Conservation (phyloP, 2,113 vertebrate species). For the Anguilla japonica region DNA sequence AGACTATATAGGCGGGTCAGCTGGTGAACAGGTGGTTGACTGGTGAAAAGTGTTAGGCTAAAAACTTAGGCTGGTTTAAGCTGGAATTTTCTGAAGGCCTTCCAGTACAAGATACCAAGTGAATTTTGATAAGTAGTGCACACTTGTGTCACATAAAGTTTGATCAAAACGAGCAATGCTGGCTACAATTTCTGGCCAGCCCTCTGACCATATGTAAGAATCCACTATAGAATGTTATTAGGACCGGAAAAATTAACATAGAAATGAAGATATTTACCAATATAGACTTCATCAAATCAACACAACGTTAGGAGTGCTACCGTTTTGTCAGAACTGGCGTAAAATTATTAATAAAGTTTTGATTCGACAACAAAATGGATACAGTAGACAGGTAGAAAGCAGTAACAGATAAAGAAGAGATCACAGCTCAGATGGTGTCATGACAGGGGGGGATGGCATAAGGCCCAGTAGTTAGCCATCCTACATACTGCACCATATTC, state of each 20-base stretch:
- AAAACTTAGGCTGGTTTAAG: no score
- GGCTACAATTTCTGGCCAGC: not conserved
- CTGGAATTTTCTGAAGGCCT: no score
- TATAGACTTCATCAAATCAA: not conserved
- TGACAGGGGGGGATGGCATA: no score
- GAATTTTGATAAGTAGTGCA: not conserved
- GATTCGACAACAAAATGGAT: no score
- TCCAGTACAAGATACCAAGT: not conserved
- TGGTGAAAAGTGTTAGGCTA: no score
- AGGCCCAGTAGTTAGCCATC: no score
- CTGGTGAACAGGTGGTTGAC: no score
- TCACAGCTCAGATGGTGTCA: no score
- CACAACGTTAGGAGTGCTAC: not conserved
- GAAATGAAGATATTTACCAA: not conserved
- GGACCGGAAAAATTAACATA: not conserved
- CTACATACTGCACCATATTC: no score
- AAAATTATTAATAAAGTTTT: not conserved
- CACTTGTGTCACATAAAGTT: not conserved
- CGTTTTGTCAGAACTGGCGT: not conserved
- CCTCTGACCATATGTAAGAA: not conserved
- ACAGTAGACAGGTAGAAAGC: no score
- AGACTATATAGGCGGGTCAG: no score
- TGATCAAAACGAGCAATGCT: not conserved
- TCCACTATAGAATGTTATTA: not conserved
- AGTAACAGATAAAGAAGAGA: no score